A percentile compares a stretch with the other conserved stretches of the same genome.
Conservation (phyloP, 1,140 invertebrate genomes). For the Chrysoperla carnea region DNA sequence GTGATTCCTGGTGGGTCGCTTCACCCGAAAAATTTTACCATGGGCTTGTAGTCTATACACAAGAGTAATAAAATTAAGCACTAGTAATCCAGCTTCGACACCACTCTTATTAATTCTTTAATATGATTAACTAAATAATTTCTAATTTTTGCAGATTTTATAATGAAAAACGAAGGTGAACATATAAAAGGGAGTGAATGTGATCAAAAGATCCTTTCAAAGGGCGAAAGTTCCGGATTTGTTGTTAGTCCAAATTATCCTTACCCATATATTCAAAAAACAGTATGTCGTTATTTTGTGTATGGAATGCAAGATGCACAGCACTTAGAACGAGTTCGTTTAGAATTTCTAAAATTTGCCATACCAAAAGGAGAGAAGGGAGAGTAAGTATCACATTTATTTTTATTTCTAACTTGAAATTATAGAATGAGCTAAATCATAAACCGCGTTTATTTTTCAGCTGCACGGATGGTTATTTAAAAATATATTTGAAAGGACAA, state of each 20-base stretch:
- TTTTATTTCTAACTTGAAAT: not conserved
- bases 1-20: too few species aligned
- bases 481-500: slow-evolving; percentile 82
- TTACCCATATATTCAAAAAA: slow-evolving; percentile 82
- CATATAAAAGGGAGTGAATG: slow-evolving; percentile 91
- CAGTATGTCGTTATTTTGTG: slow-evolving; percentile 93
- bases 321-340: slow-evolving; percentile 78
- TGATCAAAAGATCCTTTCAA: slow-evolving; percentile 90
- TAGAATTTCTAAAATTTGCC: slow-evolving; percentile 77
- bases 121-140: too few species aligned
- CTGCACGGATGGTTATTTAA: slow-evolving; percentile 80
- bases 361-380: slow-evolving; percentile 64
- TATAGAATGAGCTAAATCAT: not conserved
- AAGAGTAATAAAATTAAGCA: too few species aligned
- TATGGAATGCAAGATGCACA: slow-evolving; percentile 93
- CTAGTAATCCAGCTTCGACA: too few species aligned
- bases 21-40: too few species aligned
- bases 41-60: too few species aligned
- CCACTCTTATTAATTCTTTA: too few species aligned
- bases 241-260: slow-evolving; percentile 94
- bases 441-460: slow-evolving; percentile 19
- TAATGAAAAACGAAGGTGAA: slow-evolving; percentile 75
- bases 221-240: slow-evolving; percentile 75
- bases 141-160: slow-evolving; percentile 66
- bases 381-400: slow-evolving; percentile 38